Base-by-base conservation (phyloP, 2,888 invertebrate species). In the Lobophora halterata region DNA sequence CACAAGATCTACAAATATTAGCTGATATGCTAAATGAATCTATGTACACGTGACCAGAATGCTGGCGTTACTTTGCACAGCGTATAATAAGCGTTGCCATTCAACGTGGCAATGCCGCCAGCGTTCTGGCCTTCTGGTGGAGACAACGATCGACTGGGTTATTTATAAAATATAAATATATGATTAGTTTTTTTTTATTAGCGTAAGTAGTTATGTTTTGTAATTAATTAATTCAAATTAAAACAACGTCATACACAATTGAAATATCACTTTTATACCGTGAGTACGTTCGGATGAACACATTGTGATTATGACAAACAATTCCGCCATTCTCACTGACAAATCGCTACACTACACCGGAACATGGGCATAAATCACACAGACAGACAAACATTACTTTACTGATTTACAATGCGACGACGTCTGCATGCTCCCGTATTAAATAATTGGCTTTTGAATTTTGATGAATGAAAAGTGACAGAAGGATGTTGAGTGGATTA, bases 381-480 rank as follows among this genome's bases (percentile, higher is more conserved):
- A 40, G 45, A 23, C 47, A 38, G 44, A 47, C 47, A 47, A 46
- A 49, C 47, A 48, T 46, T 40, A 36, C 29, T 44, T 35, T 35
- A 18, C 45, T 36, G 43, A 49, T 52, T 46, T 52, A 52, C 39
- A 43, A 30, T 28, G 39, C 38, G 42, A 33, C 49, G 45, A 54
- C 46, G 49, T 47, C 33, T 29, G 33, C 21, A 39, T 51, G 52
- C 47, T 50, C 23, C 37, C 50, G 37, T 52, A 65, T 67, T 61
- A 58, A 55, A 64, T 59, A 62, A 69, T 61, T 58, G 63, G 49
- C 48, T 55, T n/a, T n/a, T 64, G 64, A 56, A 63, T 65, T 58
- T 66, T 61, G 61, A 70, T 68, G 61, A 65, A 68, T 70, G 61
- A 63, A 66, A 57, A 65, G 50, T 57, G 66, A 58, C 65, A 51